Conservation (phyloP, 2,888 invertebrate genomes). For the Lasioglossum calceatum region DNA sequence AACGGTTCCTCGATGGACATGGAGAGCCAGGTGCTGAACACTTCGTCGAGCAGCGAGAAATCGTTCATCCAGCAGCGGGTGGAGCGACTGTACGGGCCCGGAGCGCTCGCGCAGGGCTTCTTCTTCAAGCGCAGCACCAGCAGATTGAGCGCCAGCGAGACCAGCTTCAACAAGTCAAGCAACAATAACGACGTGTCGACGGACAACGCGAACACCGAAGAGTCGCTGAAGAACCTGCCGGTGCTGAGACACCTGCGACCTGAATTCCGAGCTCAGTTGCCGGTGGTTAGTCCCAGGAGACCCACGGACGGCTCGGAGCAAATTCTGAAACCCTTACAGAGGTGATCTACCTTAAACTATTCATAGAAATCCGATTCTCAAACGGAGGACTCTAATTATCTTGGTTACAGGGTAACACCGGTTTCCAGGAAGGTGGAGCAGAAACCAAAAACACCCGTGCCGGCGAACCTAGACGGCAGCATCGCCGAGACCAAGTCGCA, state of each 20-base stretch:
- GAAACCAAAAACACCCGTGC: constrained; percentile 49
- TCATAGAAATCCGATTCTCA: not conserved
- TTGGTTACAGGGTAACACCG: constrained; percentile 58
- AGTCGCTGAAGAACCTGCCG: constrained; percentile 86
- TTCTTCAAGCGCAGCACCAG: constrained; percentile 85
- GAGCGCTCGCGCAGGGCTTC: constrained; percentile 94
- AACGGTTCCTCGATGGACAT: constrained; percentile 77
- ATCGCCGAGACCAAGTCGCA: constrained; percentile 65
- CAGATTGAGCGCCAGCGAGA: constrained; percentile 80
- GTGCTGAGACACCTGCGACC: constrained; percentile 93
- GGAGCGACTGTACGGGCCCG: constrained; percentile 94
- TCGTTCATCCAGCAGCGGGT: constrained; percentile 95
- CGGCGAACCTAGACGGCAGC: constrained; percentile 41
- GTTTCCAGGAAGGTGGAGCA: constrained; percentile 63
- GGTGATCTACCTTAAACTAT: constrained; percentile 60
- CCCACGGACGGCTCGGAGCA: constrained; percentile 83
- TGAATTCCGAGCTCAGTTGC: constrained; percentile 94
- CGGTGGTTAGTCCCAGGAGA: constrained; percentile 85
- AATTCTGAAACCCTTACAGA: constrained; percentile 80
- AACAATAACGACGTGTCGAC: constrained; percentile 79
- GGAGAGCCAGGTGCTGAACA: constrained; percentile 71
- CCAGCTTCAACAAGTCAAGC: constrained; percentile 79
- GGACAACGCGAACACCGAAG: constrained; percentile 78
- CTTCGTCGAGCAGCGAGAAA: constrained; percentile 82
- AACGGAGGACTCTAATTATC: not conserved